Percentiles rank a stretch among this genome's conserved stretches.
phyloP scores from a whole-genome alignment of 92 coral and sea anemone genomes.

The Epizoanthus ramosus region DNA sequence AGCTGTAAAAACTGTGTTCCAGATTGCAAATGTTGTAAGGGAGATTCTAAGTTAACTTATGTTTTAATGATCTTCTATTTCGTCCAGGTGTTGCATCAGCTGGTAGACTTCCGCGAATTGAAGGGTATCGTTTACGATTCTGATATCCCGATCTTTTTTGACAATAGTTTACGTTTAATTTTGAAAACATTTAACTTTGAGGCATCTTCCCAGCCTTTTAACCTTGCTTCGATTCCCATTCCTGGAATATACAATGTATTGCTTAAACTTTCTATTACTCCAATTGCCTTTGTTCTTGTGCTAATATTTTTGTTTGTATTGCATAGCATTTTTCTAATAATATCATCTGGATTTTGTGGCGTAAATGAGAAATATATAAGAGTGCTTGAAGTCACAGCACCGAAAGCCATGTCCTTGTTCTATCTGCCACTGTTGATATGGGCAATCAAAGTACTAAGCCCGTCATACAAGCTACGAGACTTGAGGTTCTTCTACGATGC shows the following conservation, averaged over 20 bases:
- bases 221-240: neutral
- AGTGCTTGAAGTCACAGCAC: neutral
- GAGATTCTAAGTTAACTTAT: neutral
- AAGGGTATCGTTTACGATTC: neutral
- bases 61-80: neutral
- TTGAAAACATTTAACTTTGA: neutral
- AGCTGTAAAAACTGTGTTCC: neutral
- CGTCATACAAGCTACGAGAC: neutral
- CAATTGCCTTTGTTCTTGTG: neutral
- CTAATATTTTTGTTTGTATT: neutral
- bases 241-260: neutral
- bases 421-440: constrained; percentile 12
- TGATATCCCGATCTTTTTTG: neutral
- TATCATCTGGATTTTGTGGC: neutral
- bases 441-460: constrained; percentile 15
- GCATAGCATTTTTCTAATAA: neutral
- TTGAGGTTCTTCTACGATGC: constrained; percentile 19
- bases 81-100: neutral
- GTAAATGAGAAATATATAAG: neutral
- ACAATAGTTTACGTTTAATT: neutral
- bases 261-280: neutral
- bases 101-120: neutral
- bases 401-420: neutral
- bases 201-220: neutral
- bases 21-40: neutral